Conservation (phyloP, 2,888 invertebrate species). For the Liopterus haemorrhoidalis region DNA sequence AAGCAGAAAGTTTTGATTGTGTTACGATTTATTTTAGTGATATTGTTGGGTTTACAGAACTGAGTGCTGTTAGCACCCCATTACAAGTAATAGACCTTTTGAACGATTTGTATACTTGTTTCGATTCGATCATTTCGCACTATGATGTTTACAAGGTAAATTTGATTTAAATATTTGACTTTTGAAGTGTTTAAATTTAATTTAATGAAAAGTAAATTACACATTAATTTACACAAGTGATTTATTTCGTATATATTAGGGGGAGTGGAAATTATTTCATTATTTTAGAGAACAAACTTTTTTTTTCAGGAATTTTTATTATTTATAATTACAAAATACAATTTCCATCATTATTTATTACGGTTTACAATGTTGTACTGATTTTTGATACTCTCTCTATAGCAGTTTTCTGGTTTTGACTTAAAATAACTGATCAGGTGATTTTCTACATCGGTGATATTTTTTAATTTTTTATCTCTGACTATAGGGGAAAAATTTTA, state of each 20-base stretch:
- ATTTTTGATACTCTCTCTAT: too few species aligned
- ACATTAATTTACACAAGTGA: background rate
- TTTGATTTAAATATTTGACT: background rate
- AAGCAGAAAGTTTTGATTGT: constrained; percentile 74
- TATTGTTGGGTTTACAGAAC: constrained; percentile 74
- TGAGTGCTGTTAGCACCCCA: constrained; percentile 73
- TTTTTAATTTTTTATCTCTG: too few species aligned
- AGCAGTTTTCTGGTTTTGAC: too few species aligned
- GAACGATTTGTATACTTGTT: constrained; percentile 82
- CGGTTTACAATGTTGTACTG: too few species aligned
- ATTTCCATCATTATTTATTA: too few species aligned
- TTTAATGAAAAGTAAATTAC: background rate
- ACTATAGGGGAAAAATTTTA: too few species aligned
- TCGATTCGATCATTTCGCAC: constrained; percentile 80
- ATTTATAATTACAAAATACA: too few species aligned
- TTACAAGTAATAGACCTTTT: constrained; percentile 80
- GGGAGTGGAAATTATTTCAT: too few species aligned
- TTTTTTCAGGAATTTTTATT: too few species aligned
- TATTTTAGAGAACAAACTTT: too few species aligned
- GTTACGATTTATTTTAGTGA: constrained; percentile 83
- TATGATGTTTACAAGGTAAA: constrained; percentile 80
- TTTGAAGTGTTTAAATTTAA: background rate
- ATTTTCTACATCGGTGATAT: too few species aligned
- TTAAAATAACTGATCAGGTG: too few species aligned
- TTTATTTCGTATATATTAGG: background rate